Percentiles rank a stretch among this genome's conserved stretches.
Evolutionary conservation across 2,113 vertebrate genomes (phyloP).

Genomic region (Pangasianodon gigas): DNA sequence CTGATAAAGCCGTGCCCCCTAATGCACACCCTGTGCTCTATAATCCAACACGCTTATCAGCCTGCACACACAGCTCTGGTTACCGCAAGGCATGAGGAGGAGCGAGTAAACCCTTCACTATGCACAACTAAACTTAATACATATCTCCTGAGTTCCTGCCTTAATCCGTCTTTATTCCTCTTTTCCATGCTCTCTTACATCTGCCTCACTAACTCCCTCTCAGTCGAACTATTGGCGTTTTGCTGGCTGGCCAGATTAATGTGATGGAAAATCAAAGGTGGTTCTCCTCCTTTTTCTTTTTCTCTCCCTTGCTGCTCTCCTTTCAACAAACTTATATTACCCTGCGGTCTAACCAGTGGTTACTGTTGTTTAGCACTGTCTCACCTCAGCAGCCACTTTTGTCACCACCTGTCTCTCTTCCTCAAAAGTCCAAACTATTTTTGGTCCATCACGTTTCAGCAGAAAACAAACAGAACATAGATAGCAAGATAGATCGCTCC

Average conservation of each 20-base stretch:
- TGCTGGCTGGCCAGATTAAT: constrained; percentile 23
- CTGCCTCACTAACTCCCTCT: constrained; percentile 20
- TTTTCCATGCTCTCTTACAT: not conserved
- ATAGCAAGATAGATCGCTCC: constrained; percentile 33
- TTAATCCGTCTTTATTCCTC: constrained; percentile 30
- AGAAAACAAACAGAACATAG: constrained; percentile 35
- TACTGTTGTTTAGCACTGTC: constrained; percentile 49
- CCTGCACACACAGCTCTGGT: constrained; percentile 49
- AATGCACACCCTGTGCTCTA: constrained; percentile 5
- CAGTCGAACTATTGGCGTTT: constrained; percentile 35
- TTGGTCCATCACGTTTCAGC: constrained; percentile 35
- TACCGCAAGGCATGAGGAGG: constrained; percentile 42
- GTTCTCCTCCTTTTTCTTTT: constrained; percentile 30
- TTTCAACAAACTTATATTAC: constrained; percentile 55
- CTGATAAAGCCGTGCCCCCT: constrained; percentile 17
- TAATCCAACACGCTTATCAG: constrained; percentile 49
- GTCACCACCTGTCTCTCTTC: constrained; percentile 33
- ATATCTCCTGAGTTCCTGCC: not conserved
- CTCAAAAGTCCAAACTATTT: constrained; percentile 29
- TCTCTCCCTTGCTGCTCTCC: constrained; percentile 4
- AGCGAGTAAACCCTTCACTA: constrained; percentile 3
- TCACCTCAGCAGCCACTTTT: constrained; percentile 33
- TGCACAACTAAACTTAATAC: not conserved
- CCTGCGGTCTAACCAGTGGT: constrained; percentile 38
- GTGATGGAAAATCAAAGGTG: constrained; percentile 42